Evolutionary conservation across 2,113 vertebrate species (phyloP), one percentile per base, ranked within the genome.

Genomic region (Synodontis membranacea): DNA sequence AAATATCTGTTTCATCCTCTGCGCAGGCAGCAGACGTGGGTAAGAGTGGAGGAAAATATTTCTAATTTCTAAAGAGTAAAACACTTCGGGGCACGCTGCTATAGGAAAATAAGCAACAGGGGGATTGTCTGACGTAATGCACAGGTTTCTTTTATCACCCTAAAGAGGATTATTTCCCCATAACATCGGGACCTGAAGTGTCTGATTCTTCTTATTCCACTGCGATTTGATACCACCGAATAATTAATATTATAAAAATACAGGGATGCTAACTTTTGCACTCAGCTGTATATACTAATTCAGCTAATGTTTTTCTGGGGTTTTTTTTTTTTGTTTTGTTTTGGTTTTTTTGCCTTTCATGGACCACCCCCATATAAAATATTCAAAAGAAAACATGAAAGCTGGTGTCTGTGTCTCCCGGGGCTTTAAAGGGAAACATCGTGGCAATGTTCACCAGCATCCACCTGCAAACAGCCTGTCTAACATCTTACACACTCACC

Each of bases 351-450:
- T 2, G 4, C 2, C 17, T 50, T 15, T 78, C 46, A 75, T 28
- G 23, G 72, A 75, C 2, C 8, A n/a, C 28, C 60, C 52, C 44
- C 10, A 34, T 17, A 87, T 83, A 1, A 85, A 87, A 83, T 85
- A 85, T 79, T 83, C 60, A 87, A 66, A 34, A 82, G 60, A 72
- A 68, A 62, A 88, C 89, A 84, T 62, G 70, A 48, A 11, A 54
- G 68, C 28, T 85, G 66, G 82, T 87, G 60, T 87, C 39, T 39
- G 21, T 82, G 86, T 83, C 86, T 82, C 6, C 2, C 2, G 60
- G 50, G 72, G 48, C 31, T 86, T 83, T 74, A 86, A 74, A 25
- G 58, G 39, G 7, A 84, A 80, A 75, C 76, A 60, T 0, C 6
- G 12, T 60, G 8, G 23, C 14, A 8, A 19, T 1, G 28, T 31